phyloP scores from a whole-genome alignment of 1,140 invertebrate genomes.

The Zaprionus vittiger region DNA sequence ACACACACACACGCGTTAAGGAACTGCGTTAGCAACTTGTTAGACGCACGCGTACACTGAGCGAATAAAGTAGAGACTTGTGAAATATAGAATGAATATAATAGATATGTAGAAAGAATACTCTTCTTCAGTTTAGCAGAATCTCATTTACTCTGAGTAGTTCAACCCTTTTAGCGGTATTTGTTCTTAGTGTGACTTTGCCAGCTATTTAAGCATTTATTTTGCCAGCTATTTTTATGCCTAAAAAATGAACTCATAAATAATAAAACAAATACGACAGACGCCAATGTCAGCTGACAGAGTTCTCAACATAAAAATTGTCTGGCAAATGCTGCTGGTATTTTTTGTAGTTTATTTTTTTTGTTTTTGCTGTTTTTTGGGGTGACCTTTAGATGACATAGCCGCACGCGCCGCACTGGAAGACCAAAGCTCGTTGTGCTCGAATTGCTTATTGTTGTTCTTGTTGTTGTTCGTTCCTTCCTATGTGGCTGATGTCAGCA shows the following conservation, averaged over 20 bases:
- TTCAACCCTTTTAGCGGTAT: conserved; percentile 13
- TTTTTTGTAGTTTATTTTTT: conserved; percentile 39
- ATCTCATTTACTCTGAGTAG: neutral
- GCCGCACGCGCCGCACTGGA: conserved; percentile 65
- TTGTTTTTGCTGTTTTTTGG: conserved; percentile 42
- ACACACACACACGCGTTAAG: conserved; percentile 2
- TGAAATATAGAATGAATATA: neutral
- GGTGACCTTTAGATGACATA: conserved; percentile 79
- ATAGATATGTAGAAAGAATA: too few species aligned
- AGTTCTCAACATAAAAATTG: conserved; percentile 14
- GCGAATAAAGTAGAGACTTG: neutral
- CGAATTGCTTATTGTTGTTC: conserved; percentile 13
- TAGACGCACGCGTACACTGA: conserved; percentile 31
- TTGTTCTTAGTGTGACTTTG: conserved; percentile 15
- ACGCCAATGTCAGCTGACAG: conserved; percentile 55
- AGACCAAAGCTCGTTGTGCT: conserved; percentile 57
- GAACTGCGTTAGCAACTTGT: conserved; percentile 38
- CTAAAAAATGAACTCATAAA: conserved; percentile 55
- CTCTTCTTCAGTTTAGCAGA: neutral
- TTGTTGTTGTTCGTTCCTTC: conserved; percentile 19
- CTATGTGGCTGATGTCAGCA: conserved; percentile 40
- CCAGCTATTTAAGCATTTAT: conserved; percentile 6
- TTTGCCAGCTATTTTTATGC: conserved; percentile 50
- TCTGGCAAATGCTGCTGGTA: neutral
- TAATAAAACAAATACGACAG: conserved; percentile 41